Conservation (phyloP, 2,888 invertebrate genomes). For the Meliscaeva auricollis region DNA sequence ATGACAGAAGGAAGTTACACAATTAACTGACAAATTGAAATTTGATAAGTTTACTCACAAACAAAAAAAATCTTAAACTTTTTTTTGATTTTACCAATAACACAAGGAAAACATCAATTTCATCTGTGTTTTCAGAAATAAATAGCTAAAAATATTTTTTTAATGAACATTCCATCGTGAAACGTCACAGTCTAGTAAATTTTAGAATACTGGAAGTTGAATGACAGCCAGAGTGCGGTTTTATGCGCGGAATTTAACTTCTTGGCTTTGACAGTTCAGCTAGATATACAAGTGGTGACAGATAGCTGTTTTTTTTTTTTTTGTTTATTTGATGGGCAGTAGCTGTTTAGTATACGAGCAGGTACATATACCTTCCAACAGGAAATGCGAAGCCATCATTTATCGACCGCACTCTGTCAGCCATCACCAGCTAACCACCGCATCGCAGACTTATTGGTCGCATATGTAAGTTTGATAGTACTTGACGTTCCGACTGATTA, state of each 20-base stretch:
- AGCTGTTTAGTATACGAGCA: neutral
- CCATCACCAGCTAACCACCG: neutral
- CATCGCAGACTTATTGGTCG: slow-evolving; percentile 50
- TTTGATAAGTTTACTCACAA: slow-evolving; percentile 8
- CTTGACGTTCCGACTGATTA: slow-evolving; percentile 70
- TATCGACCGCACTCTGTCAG: neutral
- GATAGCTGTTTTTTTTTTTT: neutral
- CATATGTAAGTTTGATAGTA: slow-evolving; percentile 53
- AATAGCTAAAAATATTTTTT: neutral
- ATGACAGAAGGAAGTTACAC: slow-evolving; percentile 61
- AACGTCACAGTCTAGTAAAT: slow-evolving; percentile 42
- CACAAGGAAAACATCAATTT: neutral
- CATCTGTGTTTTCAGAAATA: neutral
- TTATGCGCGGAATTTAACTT: slow-evolving; percentile 20
- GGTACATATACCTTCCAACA: neutral
- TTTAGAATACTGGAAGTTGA: slow-evolving; percentile 22
- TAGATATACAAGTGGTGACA: neutral
- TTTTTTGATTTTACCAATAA: neutral
- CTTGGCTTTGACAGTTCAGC: slow-evolving; percentile 27
- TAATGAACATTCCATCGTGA: slow-evolving; percentile 24
- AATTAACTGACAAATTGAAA: slow-evolving; percentile 49
- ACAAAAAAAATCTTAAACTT: neutral
- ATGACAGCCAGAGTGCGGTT: slow-evolving; percentile 35
- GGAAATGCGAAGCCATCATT: slow-evolving; percentile 27
- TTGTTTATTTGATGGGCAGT: slow-evolving; percentile 6